Evolutionary conservation across 2,797 vertebrate genomes (phyloP).

Genomic region (Serranus cabrilla): DNA sequence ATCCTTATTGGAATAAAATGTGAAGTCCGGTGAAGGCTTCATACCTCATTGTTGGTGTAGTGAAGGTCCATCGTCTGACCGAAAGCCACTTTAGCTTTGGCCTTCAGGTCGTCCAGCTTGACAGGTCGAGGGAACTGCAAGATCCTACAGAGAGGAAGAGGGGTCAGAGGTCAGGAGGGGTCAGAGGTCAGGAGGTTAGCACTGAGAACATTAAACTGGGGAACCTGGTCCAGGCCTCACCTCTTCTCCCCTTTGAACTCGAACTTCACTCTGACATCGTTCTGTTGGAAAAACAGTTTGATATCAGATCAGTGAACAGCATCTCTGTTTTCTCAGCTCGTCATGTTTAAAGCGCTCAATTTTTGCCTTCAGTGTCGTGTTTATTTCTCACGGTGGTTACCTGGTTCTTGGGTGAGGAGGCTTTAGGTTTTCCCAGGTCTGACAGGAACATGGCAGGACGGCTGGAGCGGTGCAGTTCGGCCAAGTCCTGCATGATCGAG

Average conservation of each 20-base stretch:
- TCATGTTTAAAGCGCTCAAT: too few species aligned
- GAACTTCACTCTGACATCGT: slow-evolving; percentile 98
- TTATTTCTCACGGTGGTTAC: slow-evolving; percentile 69
- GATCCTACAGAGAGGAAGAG: slow-evolving; percentile 84
- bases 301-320: neutral
- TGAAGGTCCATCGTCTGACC: slow-evolving; percentile 97
- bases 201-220: neutral
- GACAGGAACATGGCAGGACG: slow-evolving; percentile 91
- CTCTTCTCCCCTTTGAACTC: slow-evolving; percentile 99
- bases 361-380: neutral
- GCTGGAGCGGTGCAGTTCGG: slow-evolving; percentile 96
- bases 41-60: slow-evolving; percentile 99
- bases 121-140: slow-evolving; percentile 95
- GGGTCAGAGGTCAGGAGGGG: slow-evolving; percentile 36
- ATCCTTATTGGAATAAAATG: too few species aligned
- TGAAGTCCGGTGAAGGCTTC: rapidly evolving
- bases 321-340: too few species aligned
- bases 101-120: slow-evolving; percentile 92
- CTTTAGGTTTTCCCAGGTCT: slow-evolving; percentile 93
- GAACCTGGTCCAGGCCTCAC: slow-evolving; percentile 77
- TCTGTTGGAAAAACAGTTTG: slow-evolving; percentile 84
- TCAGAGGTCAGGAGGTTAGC: neutral
- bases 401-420: slow-evolving; percentile 96
- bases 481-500: slow-evolving; percentile 99
- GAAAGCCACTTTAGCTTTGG: slow-evolving; percentile 96